Evolutionary conservation across 1,140 invertebrate genomes (phyloP), one percentile per base, ranked within the genome.

Genomic region (Rhyzopertha dominica): DNA sequence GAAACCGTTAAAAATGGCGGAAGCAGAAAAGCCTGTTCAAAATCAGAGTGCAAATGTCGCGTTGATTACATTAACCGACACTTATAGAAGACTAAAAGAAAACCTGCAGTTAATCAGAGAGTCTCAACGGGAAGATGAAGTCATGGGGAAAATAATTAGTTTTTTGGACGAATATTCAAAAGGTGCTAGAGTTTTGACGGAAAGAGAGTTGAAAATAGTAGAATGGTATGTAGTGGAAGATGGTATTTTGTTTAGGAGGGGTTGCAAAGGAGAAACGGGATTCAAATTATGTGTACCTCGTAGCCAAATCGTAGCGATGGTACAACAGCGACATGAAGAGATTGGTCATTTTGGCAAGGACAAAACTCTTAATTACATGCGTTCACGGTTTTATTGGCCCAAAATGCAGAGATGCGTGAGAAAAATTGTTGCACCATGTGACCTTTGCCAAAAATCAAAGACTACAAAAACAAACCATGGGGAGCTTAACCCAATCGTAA

Each of bases 11-110:
- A n/a, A n/a, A n/a, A n/a, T 41, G 24, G 0, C 39, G 8, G 10
- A 29, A 36, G 4, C 39, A n/a, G n/a, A n/a, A n/a, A n/a, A n/a
- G n/a, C 39, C 3, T 16, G 28, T 32, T 5, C 24, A 40, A 1
- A 35, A 2, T 18, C 7, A 32, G 24, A 40, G 8, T 8, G 13
- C 12, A n/a, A 40, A 1, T 26, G 24, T 3, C 20, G 29, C 7
- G 13, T 32, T 40, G 3, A 20, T 3, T 20, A 40, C 24, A 1
- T 2, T 35, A 35, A 16, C 32, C n/a, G 13, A 35, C 12, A 2
- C 12, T 8, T 1, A n/a, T 13, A 40, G 29, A 40, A 13, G 12
- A 13, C 9, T 40, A 2, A 40, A 17, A 25, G 5, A 26, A 40
- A 25, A 30, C 5, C 3, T 40, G 7, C 16, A 24, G 17, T 26